Conservation (phyloP, 2,113 vertebrate species). For the Bucco capensis region DNA sequence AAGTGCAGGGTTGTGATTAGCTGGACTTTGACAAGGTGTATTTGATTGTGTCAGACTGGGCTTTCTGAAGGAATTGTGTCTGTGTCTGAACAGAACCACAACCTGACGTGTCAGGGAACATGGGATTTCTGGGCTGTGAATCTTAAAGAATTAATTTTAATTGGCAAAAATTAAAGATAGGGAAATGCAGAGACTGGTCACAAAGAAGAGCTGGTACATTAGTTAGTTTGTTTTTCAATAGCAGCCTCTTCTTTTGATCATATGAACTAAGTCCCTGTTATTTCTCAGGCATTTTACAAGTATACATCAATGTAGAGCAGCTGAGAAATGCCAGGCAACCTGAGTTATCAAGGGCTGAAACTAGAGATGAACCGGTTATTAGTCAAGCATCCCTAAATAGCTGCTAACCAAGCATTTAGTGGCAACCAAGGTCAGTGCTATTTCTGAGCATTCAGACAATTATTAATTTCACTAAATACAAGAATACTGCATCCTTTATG, state of each 20-base stretch:
- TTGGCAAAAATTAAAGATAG: constrained; percentile 65
- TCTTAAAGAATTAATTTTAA: constrained; percentile 70
- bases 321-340: background rate
- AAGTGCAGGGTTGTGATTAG: constrained; percentile 73
- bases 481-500: background rate
- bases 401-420: background rate
- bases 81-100: constrained; percentile 57
- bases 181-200: constrained; percentile 35
- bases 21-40: constrained; percentile 73
- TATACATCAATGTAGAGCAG: background rate
- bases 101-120: constrained; percentile 60
- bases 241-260: constrained; percentile 7
- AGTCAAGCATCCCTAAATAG: constrained; percentile 1
- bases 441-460: constrained; percentile 51
- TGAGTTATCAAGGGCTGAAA: background rate
- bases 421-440: constrained; percentile 4
- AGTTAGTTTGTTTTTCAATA: constrained; percentile 41
- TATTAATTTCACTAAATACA: constrained; percentile 19
- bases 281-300: background rate
- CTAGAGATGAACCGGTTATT: background rate
- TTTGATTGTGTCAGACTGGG: constrained; percentile 73
- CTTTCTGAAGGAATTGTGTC: constrained; percentile 71
- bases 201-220: background rate
- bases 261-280: background rate
- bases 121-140: constrained; percentile 64